Conservation (phyloP, 2,797 vertebrate species). For the Glossophaga mutica region DNA sequence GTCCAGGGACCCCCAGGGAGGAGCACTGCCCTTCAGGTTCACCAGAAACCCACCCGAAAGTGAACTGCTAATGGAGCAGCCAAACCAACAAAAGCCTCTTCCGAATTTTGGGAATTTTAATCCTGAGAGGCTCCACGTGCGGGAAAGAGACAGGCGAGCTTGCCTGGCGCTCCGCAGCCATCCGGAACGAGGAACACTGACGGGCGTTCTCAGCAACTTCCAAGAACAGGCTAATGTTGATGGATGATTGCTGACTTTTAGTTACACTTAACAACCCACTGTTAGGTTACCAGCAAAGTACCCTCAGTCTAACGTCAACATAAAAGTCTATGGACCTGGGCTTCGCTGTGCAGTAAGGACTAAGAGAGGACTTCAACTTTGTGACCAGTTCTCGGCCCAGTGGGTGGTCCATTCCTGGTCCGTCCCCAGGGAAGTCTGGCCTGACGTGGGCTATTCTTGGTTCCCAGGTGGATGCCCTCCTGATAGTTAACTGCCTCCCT, state of each 20-base stretch:
- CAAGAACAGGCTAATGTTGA: neutral
- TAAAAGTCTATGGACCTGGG: neutral
- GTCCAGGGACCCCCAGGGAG: neutral
- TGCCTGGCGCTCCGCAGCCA: neutral
- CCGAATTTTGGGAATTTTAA: neutral
- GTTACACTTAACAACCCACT: neutral
- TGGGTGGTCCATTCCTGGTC: fast-evolving
- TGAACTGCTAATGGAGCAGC: fast-evolving
- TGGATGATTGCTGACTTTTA: neutral
- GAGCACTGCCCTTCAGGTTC: neutral
- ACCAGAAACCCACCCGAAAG: neutral
- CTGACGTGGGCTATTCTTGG: neutral
- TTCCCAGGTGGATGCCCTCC: fast-evolving
- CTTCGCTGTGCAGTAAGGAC: neutral
- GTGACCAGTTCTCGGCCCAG: neutral
- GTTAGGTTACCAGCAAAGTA: neutral
- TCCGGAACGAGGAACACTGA: neutral
- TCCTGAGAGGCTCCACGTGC: fast-evolving
- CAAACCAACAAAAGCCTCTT: neutral
- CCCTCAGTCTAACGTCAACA: neutral
- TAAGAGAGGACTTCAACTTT: neutral
- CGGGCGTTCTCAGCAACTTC: neutral
- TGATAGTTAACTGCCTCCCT: neutral
- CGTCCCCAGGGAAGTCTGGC: neutral
- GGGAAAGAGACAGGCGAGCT: fast-evolving